A percentile compares a stretch with the other conserved stretches of the same genome.
phyloP scores from a whole-genome alignment of 2,888 invertebrate species.

The Priapulus caudatus region DNA sequence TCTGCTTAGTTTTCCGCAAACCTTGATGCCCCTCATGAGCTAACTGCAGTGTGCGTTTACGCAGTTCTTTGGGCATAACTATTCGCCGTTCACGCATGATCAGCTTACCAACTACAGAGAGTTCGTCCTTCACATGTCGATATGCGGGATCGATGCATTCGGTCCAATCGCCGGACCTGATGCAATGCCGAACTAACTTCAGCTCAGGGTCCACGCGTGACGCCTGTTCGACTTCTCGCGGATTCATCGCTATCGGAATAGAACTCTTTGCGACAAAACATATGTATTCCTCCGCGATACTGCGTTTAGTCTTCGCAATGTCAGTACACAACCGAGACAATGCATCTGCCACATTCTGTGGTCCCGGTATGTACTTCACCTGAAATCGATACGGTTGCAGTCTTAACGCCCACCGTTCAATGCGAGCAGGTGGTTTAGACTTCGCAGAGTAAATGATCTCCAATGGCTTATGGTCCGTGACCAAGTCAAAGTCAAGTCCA shows the following conservation, averaged over 20 bases:
- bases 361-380: conserved; percentile 2
- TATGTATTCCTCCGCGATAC: neutral
- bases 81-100: conserved; percentile 10
- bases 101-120: conserved; percentile 6
- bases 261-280: neutral
- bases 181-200: too few species aligned
- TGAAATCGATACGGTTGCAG: conserved; percentile 9
- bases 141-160: too few species aligned
- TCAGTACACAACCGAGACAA: conserved; percentile 4
- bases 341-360: conserved; percentile 1
- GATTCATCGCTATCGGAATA: neutral
- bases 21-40: conserved; percentile 17
- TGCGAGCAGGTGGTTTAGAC: conserved; percentile 15
- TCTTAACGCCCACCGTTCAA: conserved; percentile 15
- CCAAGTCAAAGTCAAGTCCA: too few species aligned
- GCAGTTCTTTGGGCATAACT: conserved; percentile 9
- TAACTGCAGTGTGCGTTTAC: conserved; percentile 8
- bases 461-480: conserved; percentile 16
- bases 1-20: conserved; percentile 15
- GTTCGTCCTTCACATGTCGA: too few species aligned
- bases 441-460: conserved; percentile 11
- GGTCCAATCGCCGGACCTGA: too few species aligned
- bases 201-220: too few species aligned
- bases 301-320: too few species aligned
- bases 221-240: too few species aligned